Percentiles rank a stretch among this genome's conserved stretches.
Evolutionary conservation across 1,140 invertebrate species (phyloP).

Genomic region (Paramacrobiotus metropolitanus): DNA sequence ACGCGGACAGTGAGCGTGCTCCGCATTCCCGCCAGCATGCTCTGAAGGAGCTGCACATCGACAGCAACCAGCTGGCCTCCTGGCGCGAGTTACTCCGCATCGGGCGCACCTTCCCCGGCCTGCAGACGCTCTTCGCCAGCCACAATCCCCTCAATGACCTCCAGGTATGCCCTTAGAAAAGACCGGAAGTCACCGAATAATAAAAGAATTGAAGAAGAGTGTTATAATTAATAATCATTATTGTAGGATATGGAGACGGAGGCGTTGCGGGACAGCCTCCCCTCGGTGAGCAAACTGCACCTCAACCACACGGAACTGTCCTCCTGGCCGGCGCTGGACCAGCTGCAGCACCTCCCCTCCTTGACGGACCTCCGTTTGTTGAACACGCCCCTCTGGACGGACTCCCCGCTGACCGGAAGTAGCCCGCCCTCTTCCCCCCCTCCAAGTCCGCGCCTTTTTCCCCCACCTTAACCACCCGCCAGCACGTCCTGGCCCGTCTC

Average conservation of each 20-base stretch:
- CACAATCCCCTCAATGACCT: neutral
- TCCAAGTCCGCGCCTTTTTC: neutral
- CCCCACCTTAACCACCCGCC: neutral
- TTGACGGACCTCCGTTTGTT: neutral
- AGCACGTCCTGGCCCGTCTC: neutral
- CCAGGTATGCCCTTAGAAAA: neutral
- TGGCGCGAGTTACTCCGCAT: neutral
- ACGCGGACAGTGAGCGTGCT: neutral
- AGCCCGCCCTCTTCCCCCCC: neutral
- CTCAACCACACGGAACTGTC: neutral
- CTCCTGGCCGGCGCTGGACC: neutral
- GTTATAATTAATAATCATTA: neutral
- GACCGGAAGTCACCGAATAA: too few relatives aligned
- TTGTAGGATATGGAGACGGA: neutral
- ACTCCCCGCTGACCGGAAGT: neutral
- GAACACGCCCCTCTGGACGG: neutral
- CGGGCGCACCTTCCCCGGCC: neutral
- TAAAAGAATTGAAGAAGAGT: neutral
- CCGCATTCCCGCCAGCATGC: neutral
- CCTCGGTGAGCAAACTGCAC: neutral
- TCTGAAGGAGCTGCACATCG: neutral
- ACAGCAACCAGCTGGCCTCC: neutral
- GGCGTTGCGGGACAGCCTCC: neutral
- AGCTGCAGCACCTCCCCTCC: neutral
- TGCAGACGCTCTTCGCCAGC: conserved; percentile 3